Evolutionary conservation across 2,113 vertebrate species (phyloP).

Genomic region (Odocoileus hemionus): DNA sequence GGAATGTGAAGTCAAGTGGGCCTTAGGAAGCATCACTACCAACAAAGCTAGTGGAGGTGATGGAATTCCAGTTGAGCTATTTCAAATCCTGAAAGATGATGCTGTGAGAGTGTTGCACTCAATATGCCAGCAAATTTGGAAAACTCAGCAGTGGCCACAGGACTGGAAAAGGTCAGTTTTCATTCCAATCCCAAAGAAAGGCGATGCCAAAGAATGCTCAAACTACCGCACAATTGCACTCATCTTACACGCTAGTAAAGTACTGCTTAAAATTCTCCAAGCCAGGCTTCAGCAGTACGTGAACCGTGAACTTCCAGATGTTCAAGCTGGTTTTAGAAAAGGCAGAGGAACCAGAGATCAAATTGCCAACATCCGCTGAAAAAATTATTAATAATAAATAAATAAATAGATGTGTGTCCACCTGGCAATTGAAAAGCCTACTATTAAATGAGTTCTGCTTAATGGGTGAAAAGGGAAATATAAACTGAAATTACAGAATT

Average conservation of each 20-base stretch:
- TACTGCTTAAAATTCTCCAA: background rate
- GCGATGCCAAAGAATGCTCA: background rate
- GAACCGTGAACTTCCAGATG: background rate
- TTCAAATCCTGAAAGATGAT: background rate
- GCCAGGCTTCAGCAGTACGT: accelerated
- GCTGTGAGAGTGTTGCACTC: background rate
- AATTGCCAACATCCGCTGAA: background rate
- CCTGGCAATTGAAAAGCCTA: background rate
- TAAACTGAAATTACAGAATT: background rate
- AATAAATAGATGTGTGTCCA: background rate
- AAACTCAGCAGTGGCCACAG: background rate
- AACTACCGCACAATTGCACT: background rate
- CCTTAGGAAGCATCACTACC: background rate
- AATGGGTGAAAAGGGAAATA: background rate
- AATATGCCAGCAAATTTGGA: background rate
- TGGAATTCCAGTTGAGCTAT: background rate
- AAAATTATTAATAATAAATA: background rate
- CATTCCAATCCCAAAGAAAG: background rate
- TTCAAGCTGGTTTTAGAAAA: background rate
- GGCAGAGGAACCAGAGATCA: background rate
- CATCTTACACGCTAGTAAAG: accelerated
- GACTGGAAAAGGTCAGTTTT: background rate
- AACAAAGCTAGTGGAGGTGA: background rate
- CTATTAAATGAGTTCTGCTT: background rate
- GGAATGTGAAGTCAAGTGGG: background rate